Base-by-base conservation (phyloP, 2,797 vertebrate species). In the Eulemur rubriventer region DNA sequence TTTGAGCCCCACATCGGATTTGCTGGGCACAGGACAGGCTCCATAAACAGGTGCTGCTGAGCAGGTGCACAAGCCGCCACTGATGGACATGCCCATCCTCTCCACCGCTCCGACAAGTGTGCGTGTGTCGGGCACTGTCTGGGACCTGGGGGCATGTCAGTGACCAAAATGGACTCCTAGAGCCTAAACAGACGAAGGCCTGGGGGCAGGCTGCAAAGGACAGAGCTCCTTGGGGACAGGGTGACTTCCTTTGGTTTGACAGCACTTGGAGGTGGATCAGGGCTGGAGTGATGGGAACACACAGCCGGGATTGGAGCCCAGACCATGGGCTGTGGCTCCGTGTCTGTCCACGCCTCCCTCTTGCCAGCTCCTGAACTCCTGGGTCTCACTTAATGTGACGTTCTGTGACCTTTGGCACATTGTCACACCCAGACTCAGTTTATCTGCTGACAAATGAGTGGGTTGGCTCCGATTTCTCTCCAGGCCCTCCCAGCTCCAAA, bases 61-160 rank as follows among this genome's bases (percentile, higher is more conserved):
- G 48, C 0, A 0, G 1, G 9, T 4, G 4, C 4, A 0, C 1
- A 7, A 6, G 11, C 9, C 5, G 26, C 35, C 59, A 0, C 10
- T 6, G 52, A 5, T 0, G 4, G 30, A 12, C 22, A 0, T 0
- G 22, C 20, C 7, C 2, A 1, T 14, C 24, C 75, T 2, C 80
- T 8, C 14, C 1, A 28, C 18, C 1, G 3, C 6, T 0, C 0
- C 6, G n/a, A 13, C 28, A 4, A 7, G 14, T 3, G 4, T 9
- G 16, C 0, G 3, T 0, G 28, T 10, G 14, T 26, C 3, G 2
- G 35, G 22, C 9, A 52, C 61, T 41, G 7, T 30, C 75, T 6
- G 46, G 33, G 63, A 14, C 24, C 63, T 12, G 52, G 35, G n/a
- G 35, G 55, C 3, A 4, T 8, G 3, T 17, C 57, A 7, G 26